These are phyloP conservation scores for Clavelina lepadiformis DNA, from an alignment of 23 tunicate species.

Conservation along the genomic window DNA sequence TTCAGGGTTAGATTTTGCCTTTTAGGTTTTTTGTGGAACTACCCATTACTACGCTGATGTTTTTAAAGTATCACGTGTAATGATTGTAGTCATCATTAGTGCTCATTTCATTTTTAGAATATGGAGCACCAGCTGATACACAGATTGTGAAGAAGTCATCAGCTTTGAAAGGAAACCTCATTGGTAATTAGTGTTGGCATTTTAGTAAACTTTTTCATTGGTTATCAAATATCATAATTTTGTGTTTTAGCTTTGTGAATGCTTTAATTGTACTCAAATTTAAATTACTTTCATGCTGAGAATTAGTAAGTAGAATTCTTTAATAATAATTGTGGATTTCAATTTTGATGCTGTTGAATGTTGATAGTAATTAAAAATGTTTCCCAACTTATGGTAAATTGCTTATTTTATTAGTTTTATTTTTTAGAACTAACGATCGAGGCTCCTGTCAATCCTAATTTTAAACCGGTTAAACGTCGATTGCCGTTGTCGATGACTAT, in stretches of 20 bases:
- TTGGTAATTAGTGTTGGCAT: constrained; percentile 22
- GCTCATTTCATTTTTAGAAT: constrained; percentile 12
- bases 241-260: no score
- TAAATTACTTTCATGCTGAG: no score
- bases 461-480: constrained; percentile 41
- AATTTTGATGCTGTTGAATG: no score
- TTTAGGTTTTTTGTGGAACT: background rate
- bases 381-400: no score
- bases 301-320: no score
- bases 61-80: no score
- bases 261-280: no score
- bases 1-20: constrained; percentile 2
- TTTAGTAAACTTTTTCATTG: no score
- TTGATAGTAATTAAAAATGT: no score
- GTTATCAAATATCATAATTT: no score
- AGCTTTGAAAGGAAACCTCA: constrained; percentile 65
- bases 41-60: background rate
- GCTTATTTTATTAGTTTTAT: background rate
- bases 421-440: constrained; percentile 48
- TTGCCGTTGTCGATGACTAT: constrained; percentile 79
- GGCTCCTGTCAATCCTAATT: constrained; percentile 44
- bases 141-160: constrained; percentile 63
- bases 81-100: background rate
- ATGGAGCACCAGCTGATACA: constrained; percentile 72
- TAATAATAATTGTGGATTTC: no score